These are phyloP conservation scores for Cynopterus brachyotis DNA, from an alignment of 2,113 vertebrate genomes.

Conservation along the genomic window DNA sequence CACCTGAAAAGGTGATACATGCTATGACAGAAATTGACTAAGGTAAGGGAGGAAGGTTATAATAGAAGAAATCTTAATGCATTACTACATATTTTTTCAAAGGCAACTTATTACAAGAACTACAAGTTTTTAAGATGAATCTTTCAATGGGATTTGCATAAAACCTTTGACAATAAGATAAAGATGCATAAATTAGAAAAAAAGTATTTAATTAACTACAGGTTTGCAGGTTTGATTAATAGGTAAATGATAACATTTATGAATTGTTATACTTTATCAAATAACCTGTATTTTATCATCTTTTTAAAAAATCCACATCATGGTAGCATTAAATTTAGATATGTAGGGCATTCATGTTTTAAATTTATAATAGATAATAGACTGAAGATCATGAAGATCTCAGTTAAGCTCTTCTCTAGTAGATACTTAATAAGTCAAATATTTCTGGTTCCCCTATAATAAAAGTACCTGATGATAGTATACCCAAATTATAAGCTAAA, in stretches of 20 bases:
- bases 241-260: neutral
- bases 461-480: neutral
- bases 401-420: neutral
- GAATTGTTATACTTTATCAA: neutral
- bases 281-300: neutral
- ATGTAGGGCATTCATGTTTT: neutral
- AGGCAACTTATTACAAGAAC: neutral
- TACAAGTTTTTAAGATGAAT: neutral
- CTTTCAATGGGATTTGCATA: neutral
- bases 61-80: neutral
- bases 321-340: neutral
- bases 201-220: neutral
- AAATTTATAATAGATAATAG: neutral
- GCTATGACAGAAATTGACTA: neutral
- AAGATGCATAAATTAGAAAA: neutral
- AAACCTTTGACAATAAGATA: neutral
- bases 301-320: neutral
- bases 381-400: neutral
- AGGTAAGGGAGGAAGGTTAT: neutral
- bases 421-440: neutral
- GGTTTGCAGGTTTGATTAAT: neutral
- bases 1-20: neutral
- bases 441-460: neutral
- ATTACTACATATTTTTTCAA: neutral
- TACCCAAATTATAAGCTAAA: neutral